Evolutionary conservation across 2,797 vertebrate genomes (phyloP).

Genomic region (Diglossa cyanea): DNA sequence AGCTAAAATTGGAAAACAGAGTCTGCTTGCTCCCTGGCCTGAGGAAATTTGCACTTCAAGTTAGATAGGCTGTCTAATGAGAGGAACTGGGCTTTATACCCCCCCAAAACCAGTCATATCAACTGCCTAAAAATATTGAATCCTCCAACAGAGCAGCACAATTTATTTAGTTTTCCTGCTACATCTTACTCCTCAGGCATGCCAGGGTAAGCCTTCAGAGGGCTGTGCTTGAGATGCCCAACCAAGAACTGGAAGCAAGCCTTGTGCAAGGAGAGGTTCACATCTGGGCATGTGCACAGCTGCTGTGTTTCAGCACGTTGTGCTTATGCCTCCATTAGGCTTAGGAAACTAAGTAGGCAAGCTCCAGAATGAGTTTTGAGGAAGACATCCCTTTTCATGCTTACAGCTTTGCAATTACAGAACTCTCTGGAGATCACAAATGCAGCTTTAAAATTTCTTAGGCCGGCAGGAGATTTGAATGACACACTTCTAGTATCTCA

Average conservation of each 20-base stretch:
- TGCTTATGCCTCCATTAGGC: background rate
- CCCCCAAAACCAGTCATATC: background rate
- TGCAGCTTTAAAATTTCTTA: background rate
- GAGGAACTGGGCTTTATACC: background rate
- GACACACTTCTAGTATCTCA: background rate
- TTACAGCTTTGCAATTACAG: background rate
- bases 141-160: background rate
- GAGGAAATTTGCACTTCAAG: background rate
- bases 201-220: background rate
- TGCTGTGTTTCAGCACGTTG: fast-evolving
- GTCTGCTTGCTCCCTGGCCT: background rate
- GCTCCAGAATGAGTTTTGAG: background rate
- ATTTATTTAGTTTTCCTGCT: background rate
- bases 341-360: background rate
- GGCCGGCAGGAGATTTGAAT: background rate
- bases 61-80: background rate
- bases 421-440: background rate
- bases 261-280: background rate
- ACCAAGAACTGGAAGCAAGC: background rate
- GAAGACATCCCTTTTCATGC: background rate
- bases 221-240: background rate
- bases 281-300: background rate
- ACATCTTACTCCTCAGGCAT: background rate
- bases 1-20: background rate
- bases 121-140: background rate